Evolutionary conservation across 2,888 invertebrate genomes (phyloP), one percentile per base, ranked within the genome.

Genomic region (Leucophenga maculata): DNA sequence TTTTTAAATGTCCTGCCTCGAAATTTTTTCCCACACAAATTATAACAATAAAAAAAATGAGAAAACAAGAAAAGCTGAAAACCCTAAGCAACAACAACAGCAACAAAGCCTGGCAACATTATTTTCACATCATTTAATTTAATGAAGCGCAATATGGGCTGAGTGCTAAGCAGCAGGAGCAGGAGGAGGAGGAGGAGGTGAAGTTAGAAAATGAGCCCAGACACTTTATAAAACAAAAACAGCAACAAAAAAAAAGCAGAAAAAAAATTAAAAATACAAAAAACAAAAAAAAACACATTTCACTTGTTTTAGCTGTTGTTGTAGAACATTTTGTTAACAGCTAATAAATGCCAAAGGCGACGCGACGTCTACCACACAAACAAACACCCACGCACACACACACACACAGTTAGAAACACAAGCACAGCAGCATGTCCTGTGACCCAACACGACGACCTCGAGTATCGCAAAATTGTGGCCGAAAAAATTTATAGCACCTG

Each of bases 61-160:
- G 32, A 48, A 13, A 52, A 67, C 52, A 8, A 22, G 54, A 46
- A 31, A 46, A 14, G 59, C 31, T 52, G 32, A 46, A 70, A 44
- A 18, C 4, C 62, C 8, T 31, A 54, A 16, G 59, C 54, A 68
- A 67, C 52, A 55, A 50, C 54, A 67, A 70, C 68, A 57, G 52
- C 50, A 69, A 67, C 59, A 64, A 46, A 65, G 71, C 57, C 64
- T 20, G 76, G 73, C 72, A 79, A 82, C 80, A 84, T 85, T 84
- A 85, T 84, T 82, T 85, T 83, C 84, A 80, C 83, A 83, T 83
- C 84, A 85, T 84, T 85, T 84, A 84, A 85, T 84, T 85, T 85
- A 85, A 85, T 85, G 84, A 64, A 64, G 62, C 46, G 62, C 62
- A 48, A 73, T 72, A 68, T 71, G 70, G 69, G 69, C 72, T 72